A percentile compares a stretch with the other conserved stretches of the same genome.
These are phyloP conservation scores for Chrysopa pallens DNA, from an alignment of 1,140 invertebrate species.

Conservation along the genomic window DNA sequence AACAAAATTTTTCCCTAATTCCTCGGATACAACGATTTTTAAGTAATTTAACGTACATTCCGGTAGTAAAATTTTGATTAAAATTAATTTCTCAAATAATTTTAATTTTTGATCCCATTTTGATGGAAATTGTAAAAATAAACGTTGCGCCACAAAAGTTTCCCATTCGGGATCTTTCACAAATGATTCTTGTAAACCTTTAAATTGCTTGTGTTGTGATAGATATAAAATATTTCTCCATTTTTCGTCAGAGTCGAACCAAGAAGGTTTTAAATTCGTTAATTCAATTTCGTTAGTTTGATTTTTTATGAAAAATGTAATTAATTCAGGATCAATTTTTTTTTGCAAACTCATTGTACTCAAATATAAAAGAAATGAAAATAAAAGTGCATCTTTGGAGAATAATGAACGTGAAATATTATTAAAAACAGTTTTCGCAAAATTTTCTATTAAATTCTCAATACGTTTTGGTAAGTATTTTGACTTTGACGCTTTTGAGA, in stretches of 20 bases:
- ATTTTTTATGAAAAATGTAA: conserved; percentile 59
- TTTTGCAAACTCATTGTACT: conserved; percentile 49
- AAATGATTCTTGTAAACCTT: too few relatives aligned
- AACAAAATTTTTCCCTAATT: conserved; percentile 64
- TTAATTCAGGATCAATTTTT: conserved; percentile 51
- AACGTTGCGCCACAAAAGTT: too few relatives aligned
- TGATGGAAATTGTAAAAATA: conserved; percentile 29
- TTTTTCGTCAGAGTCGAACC: too few relatives aligned
- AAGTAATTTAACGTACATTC: conserved; percentile 58
- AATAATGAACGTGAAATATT: conserved; percentile 85
- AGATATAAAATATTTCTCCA: too few relatives aligned
- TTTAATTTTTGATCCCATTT: conserved; percentile 47
- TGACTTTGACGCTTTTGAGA: conserved; percentile 72
- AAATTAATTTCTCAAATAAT: conserved; percentile 61
- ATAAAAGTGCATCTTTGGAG: conserved; percentile 87
- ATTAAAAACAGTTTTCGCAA: conserved; percentile 75
- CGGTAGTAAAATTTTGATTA: conserved; percentile 62
- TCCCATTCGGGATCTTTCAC: too few relatives aligned
- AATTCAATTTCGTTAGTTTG: too few relatives aligned
- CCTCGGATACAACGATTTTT: conserved; percentile 40
- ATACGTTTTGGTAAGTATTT: conserved; percentile 54
- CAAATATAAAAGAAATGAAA: conserved; percentile 74
- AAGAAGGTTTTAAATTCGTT: too few relatives aligned
- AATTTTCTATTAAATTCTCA: conserved; percentile 57
- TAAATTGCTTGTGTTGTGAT: too few relatives aligned